These are phyloP conservation scores for Desmophyllum pertusum DNA, from an alignment of 92 coral and sea anemone genomes.

Conservation along the genomic window DNA sequence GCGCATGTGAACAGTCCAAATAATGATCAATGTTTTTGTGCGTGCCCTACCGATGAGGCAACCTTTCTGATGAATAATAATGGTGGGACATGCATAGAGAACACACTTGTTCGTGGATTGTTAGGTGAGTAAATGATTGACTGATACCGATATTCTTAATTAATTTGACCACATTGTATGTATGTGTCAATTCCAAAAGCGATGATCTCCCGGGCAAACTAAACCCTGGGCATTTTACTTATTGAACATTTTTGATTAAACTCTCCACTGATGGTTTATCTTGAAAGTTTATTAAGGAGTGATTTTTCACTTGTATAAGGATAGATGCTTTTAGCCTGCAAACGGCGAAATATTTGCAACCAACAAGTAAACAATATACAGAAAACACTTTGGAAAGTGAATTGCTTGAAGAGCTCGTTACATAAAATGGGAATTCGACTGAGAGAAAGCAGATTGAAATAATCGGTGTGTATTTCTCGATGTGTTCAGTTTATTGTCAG, in stretches of 20 bases:
- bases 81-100: not conserved
- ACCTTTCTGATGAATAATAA: not conserved
- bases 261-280: too few relatives aligned
- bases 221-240: too few relatives aligned
- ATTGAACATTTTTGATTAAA: too few relatives aligned
- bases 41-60: not conserved
- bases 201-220: too few relatives aligned
- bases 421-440: not conserved
- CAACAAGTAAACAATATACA: not conserved
- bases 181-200: too few relatives aligned
- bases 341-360: not conserved
- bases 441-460: not conserved
- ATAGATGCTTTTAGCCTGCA: not conserved
- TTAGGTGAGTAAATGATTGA: constrained; percentile 13
- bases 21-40: not conserved
- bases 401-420: not conserved
- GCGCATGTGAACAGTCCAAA: not conserved
- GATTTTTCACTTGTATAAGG: not conserved
- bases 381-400: not conserved
- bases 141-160: too few relatives aligned
- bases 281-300: not conserved
- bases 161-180: too few relatives aligned
- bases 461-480: not conserved
- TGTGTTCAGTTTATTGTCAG: not conserved
- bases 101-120: not conserved